Percentiles rank a stretch among this genome's conserved stretches.
Conservation (phyloP, 2,888 invertebrate genomes). For the Cephalotes varians region DNA sequence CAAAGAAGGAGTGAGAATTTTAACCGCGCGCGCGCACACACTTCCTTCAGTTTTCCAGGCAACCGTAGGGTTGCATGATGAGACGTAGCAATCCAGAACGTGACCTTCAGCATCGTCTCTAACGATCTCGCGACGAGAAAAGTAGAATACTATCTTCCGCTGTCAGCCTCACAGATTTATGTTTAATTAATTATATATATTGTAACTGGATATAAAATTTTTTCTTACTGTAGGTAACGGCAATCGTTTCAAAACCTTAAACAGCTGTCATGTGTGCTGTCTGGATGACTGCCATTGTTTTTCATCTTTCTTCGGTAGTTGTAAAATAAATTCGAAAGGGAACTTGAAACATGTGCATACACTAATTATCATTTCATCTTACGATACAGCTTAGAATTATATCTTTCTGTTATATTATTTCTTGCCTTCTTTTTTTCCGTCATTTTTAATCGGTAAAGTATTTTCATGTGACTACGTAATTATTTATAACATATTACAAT, state of each 20-base stretch:
- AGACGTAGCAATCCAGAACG: conserved; percentile 39
- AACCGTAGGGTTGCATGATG: conserved; percentile 1
- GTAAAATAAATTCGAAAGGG: background rate
- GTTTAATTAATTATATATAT: background rate
- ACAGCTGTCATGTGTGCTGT: background rate
- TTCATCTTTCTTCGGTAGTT: background rate
- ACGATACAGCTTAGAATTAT: background rate
- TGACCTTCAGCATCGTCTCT: conserved; percentile 39
- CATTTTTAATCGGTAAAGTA: background rate
- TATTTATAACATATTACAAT: conserved; percentile 29
- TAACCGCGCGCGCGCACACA: background rate
- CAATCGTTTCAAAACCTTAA: background rate
- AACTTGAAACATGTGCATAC: background rate
- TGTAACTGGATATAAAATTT: background rate
- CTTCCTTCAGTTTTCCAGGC: conserved; percentile 11
- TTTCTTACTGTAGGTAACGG: background rate
- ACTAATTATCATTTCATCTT: background rate
- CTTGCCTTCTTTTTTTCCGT: background rate
- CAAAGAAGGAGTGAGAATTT: background rate
- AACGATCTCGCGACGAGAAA: conserved; percentile 22
- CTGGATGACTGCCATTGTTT: too few species aligned
- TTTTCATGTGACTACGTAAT: background rate
- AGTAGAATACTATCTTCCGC: background rate
- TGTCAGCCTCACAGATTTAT: background rate
- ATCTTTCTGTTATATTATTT: too few species aligned